Evolutionary conservation across 2,888 invertebrate genomes (phyloP), one percentile per base, ranked within the genome.

Genomic region (Dascillus cervinus): DNA sequence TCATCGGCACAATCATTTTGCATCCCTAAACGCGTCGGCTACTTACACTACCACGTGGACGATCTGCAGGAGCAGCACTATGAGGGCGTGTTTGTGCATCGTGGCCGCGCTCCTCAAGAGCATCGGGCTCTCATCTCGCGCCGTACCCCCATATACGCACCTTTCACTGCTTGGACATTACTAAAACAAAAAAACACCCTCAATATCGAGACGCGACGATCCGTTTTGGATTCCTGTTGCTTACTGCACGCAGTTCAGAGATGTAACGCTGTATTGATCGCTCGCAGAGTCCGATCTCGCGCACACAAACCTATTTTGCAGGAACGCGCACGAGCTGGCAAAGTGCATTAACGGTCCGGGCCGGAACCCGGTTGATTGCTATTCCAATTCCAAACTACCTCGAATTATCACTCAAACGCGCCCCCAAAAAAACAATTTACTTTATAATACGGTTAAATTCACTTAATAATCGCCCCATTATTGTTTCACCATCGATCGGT

Each of bases 41-140:
- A 71, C 72, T 71, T 59, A 73, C 73, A 68, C 60, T 55, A 67
- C 57, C 43, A 66, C 57, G 45, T 68, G 65, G 44, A 64, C 57
- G 39, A 68, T 52, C 51, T 62, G 53, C 30, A 67, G 52, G 36
- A 69, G 47, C 45, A 68, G 52, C 39, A 66, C 51, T 39, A 66
- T 53, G 40, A 67, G 58, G 57, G 60, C 62, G 45, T 41, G 43
- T 37, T 32, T 39, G 19, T 39, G 39, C 46, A 49, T 49, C 26
- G 28, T 45, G 34, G 38, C 37, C n/a, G 10, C 27, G 13, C 21
- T 22, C 37, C 26, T 29, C 26, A 21, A 26, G 26, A 21, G 26
- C 13, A 14, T 12, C 14, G 17, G 22, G 23, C 19, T 22, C n/a
- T 22, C 20, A 30, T 13, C n/a, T 2, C 26, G 22, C n/a, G 21